phyloP scores from a whole-genome alignment of 2,113 vertebrate species.

The Trogon melanurus region DNA sequence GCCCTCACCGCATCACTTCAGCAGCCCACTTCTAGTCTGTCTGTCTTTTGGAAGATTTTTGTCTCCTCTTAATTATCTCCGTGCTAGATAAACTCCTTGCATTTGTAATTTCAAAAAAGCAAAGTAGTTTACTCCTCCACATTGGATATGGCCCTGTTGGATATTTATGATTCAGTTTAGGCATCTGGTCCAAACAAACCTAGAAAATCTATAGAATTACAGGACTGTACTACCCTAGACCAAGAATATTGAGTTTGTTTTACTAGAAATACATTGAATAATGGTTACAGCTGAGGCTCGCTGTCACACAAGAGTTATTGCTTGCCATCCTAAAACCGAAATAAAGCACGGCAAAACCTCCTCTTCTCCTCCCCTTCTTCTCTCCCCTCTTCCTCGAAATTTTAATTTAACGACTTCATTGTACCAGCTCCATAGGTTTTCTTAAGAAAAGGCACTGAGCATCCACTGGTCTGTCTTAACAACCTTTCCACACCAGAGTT shows the following conservation, averaged over 20 bases:
- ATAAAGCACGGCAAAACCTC: background rate
- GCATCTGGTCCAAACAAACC: background rate
- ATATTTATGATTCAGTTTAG: background rate
- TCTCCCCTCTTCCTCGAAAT: rapidly evolving
- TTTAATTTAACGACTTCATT: background rate
- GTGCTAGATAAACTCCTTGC: background rate
- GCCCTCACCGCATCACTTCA: background rate
- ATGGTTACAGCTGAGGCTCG: background rate
- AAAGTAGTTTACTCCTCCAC: background rate
- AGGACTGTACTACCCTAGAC: background rate
- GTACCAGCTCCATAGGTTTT: background rate
- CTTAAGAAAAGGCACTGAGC: background rate
- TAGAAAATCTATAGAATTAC: background rate
- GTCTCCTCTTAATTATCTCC: background rate
- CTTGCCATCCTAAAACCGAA: background rate
- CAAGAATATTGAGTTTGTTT: background rate
- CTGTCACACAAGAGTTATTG: background rate
- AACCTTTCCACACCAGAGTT: background rate
- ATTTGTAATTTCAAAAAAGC: background rate
- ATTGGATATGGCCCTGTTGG: background rate
- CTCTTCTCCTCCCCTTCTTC: background rate
- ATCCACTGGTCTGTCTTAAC: background rate
- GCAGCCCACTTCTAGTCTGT: background rate
- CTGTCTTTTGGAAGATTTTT: background rate
- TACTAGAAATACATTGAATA: background rate